Evolutionary conservation across 2,113 vertebrate genomes (phyloP), one percentile per base, ranked within the genome.

Genomic region (Arenaria interpres): DNA sequence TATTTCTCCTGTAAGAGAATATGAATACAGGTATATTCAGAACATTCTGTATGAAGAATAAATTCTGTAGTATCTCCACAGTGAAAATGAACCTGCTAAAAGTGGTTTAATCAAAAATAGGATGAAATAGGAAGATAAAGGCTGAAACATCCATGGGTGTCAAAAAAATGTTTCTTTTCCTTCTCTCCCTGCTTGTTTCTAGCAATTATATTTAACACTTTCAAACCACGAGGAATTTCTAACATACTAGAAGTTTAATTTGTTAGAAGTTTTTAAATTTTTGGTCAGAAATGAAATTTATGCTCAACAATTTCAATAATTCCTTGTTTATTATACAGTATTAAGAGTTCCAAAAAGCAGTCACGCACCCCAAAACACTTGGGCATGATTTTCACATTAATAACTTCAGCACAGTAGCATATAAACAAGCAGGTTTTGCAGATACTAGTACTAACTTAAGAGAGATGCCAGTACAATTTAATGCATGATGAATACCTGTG

Each of bases 1-100:
- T 99, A 99, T 95, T 98, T 99, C 93, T 99, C 99, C 99, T 99
- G 98, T 43, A 78, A 1, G 27, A 43, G 35, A 53, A 96, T 45
- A 85, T 4, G 79, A 97, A 80, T 0, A 76, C 3, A 73, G 57
- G 54, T 39, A 71, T 75, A 9, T 45, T 63, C 51, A 79, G 81
- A 72, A 15, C 8, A 62, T 14, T 46, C 23, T 21, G 5, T 56
- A 53, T 24, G 35, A 50, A 33, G 21, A 90, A 4, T 45, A 72
- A 92, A 74, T 77, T 54, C 50, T 75, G 35, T 62, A 62, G 30
- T 27, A 63, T 16, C 15, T 64, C 51, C 48, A 46, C 10, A 76
- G 20, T 35, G 35, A 89, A 90, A 89, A 75, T 33, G 10, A 81
- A 56, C 23, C 54, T 73, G 13, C 16, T 63, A 67, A 69, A 45